Base-by-base conservation (phyloP, 2,888 invertebrate genomes). In the Drosophila birchii region DNA sequence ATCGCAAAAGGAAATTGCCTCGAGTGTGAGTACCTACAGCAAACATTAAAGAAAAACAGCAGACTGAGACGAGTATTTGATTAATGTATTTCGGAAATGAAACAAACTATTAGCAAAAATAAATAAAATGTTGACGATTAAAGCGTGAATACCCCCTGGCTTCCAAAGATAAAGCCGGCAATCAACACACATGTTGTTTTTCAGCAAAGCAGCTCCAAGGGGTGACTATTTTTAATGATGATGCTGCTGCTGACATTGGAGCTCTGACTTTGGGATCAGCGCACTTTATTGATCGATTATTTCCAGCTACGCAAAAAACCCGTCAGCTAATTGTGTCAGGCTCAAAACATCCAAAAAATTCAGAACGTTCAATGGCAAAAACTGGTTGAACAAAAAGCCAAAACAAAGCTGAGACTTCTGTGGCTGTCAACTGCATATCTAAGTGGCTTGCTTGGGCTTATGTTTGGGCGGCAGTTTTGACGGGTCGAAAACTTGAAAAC, bases 1-100 rank as follows among this genome's bases (percentile, higher is more conserved):
- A 88, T 84, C 87, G 80, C 44, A 56, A 69, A 62, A 84, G 87
- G 87, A 84, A 84, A 84, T 88, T 80, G 89, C 84, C 75, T 78
- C 56, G 36, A 55, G 56, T 61, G 68, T 58, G 47, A 41, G 41
- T 54, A 61, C 38, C 45, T 45, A 47, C 41, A 41, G 41, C 29
- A 44, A 38, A 12, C 49, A 29, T 47, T 11, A 36, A 36, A 39
- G 62, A 70, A 39, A 70, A 70, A 12, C 32, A 47, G 16, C 43
- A 36, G 43, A 43, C 36, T 29, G 70, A 34, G 34, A 29, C 49
- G 39, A 36, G 26, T 54, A 54, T 67, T 83, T 71, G 84, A 86
- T 73, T 77, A 86, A 77, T 74, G 86, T 43, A 26, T 78, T 77
- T 59, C 70, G 84, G 84, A 88, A 88, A 78, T 83, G 55, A 64